A percentile compares a stretch with the other conserved stretches of the same genome.
Evolutionary conservation across 2,888 invertebrate species (phyloP).

Genomic region (Protophormia terraenovae): DNA sequence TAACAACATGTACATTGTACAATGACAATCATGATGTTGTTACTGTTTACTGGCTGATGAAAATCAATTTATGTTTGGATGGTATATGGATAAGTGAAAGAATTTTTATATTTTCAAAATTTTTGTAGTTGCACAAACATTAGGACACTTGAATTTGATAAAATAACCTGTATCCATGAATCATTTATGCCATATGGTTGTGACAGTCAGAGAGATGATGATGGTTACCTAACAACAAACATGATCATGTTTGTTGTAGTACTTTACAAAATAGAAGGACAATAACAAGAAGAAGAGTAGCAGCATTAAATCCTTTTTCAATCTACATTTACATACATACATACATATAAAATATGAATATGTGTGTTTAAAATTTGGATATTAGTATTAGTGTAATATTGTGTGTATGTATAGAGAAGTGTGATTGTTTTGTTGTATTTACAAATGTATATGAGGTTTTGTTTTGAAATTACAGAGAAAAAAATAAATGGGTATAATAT

Average conservation of each 20-base stretch:
- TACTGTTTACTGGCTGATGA: not conserved
- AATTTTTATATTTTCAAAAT: not conserved
- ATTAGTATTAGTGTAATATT: not conserved
- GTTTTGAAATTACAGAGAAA: not conserved
- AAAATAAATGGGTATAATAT: too few relatives aligned
- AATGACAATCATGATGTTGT: constrained; percentile 54
- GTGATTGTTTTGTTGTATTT: not conserved
- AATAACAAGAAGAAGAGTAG: not conserved
- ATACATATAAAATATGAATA: not conserved
- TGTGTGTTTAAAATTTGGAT: not conserved
- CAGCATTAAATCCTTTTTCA: not conserved
- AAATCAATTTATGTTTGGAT: constrained; percentile 27
- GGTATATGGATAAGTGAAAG: constrained; percentile 7
- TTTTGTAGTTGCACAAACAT: not conserved
- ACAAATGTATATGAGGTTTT: not conserved
- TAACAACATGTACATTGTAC: constrained; percentile 58
- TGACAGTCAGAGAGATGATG: constrained; percentile 31
- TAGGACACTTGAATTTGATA: constrained; percentile 29
- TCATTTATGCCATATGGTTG: constrained; percentile 37
- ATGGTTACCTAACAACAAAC: constrained; percentile 22
- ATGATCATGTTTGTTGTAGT: not conserved
- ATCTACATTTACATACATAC: not conserved
- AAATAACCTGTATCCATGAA: constrained; percentile 33
- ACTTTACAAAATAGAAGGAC: not conserved
- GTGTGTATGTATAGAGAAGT: not conserved